Base-by-base conservation (phyloP, 2,797 vertebrate genomes). In the Anableps anableps region DNA sequence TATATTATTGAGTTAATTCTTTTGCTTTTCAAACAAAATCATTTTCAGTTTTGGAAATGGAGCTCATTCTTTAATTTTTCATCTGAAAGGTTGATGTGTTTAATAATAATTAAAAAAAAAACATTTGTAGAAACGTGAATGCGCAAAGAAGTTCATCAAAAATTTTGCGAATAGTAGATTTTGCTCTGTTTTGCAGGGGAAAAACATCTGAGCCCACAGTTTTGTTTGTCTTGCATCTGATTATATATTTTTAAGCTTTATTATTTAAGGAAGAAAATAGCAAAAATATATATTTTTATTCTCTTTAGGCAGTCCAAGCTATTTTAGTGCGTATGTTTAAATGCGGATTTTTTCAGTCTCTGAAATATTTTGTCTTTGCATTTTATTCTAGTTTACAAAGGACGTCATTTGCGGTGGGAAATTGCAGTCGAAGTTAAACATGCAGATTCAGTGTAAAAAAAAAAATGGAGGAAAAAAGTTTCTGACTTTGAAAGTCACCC, bases 401-500 rank as follows among this genome's bases (percentile, higher is more conserved):
- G 14, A 60, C 58, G 60, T 36, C 31, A 19, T 21, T 64, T 36
- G 9, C 31, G 31, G 58, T 2, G 29, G 17, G 1, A 31, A 45
- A 29, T 16, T 48, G n/a, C 2, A 47, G 17, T 41, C 21, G 16
- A 6, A 4, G 1, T 70, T n/a, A 43, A 43, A 70, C 21, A 23
- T 21, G 21, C 19, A 36, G 19, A 3, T 38, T 38, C 19, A 11
- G 21, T 13, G 31, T 66, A 19, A 21, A 38, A 23, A 21, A 66
- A 8, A 36, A 19, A 29, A 43, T 11, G 55, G 4, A 13, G 1
- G n/a, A 19, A 50, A 13, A n/a, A 41, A 88, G 34, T 64, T 64
- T 9, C 17, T 66, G 66, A 78, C 76, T 91, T 91, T 90, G 85
- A 85, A 88, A 89, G 77, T 58, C 91, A 80, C 81, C 85, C 85